Evolutionary conservation across 2,888 invertebrate species (phyloP).

Genomic region (Tribolium freemani): DNA sequence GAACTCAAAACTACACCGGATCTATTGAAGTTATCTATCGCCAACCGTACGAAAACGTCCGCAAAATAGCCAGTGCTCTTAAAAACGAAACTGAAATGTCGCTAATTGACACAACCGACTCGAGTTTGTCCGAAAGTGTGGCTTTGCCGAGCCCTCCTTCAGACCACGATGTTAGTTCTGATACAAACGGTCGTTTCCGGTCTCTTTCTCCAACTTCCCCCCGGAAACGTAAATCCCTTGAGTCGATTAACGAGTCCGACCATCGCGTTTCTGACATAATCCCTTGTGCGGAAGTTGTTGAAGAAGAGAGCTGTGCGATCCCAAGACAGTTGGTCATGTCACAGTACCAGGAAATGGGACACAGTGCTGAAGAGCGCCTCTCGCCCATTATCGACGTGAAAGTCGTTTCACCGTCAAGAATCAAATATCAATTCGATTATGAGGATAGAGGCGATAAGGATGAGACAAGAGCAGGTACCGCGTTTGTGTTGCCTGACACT

Average conservation of each 20-base stretch:
- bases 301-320: conserved; percentile 55
- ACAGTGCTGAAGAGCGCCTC: conserved; percentile 59
- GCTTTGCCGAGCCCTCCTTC: conserved; percentile 74
- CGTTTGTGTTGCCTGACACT: conserved; percentile 67
- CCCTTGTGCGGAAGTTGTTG: conserved; percentile 55
- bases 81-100: conserved; percentile 69
- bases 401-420: conserved; percentile 65
- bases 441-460: conserved; percentile 52
- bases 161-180: conserved; percentile 70
- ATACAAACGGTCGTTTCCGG: conserved; percentile 69
- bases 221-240: conserved; percentile 71
- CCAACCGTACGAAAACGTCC: conserved; percentile 70
- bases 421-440: conserved; percentile 65
- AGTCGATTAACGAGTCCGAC: conserved; percentile 68
- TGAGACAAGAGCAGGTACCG: conserved; percentile 65
- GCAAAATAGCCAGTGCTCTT: conserved; percentile 63
- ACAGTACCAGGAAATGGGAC: conserved; percentile 57
- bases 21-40: conserved; percentile 75
- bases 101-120: conserved; percentile 75
- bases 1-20: conserved; percentile 71
- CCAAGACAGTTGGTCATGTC: conserved; percentile 63
- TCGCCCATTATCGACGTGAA: conserved; percentile 67
- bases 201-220: conserved; percentile 70
- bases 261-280: conserved; percentile 68
- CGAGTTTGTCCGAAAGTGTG: conserved; percentile 75